A percentile compares a stretch with the other conserved stretches of the same genome.
Evolutionary conservation across 2,797 vertebrate genomes (phyloP).

Genomic region (Coranthus polyacanthus): DNA sequence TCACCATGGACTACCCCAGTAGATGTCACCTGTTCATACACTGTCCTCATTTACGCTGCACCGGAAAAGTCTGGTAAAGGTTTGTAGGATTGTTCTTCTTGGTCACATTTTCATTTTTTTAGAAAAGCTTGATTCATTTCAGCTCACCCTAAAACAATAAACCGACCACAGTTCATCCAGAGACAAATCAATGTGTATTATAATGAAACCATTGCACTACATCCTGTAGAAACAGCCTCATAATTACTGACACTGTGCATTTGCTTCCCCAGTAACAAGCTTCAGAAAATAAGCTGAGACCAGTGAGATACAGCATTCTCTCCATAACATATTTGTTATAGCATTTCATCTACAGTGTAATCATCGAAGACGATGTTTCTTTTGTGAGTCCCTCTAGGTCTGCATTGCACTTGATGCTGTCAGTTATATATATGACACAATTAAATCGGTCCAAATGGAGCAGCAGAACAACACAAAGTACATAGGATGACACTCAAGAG

Average conservation of each 20-base stretch:
- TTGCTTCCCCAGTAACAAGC: constrained; percentile 2
- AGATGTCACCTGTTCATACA: background rate
- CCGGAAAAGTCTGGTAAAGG: background rate
- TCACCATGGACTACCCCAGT: too few species aligned
- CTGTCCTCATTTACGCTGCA: background rate
- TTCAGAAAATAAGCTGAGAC: too few species aligned
- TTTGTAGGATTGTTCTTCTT: background rate
- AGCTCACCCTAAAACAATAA: background rate
- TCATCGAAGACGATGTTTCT: constrained; percentile 5
- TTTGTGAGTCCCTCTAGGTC: constrained; percentile 18
- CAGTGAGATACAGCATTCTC: background rate
- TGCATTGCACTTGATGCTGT: constrained; percentile 4
- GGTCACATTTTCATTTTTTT: background rate
- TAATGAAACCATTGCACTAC: constrained; percentile 5
- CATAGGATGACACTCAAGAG: constrained; percentile 40
- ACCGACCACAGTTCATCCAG: background rate
- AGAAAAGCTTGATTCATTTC: background rate
- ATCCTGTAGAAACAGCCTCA: constrained; percentile 4
- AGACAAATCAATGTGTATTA: constrained; percentile 9
- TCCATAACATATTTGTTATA: background rate
- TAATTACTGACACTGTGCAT: constrained; percentile 6
- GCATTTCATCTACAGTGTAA: background rate
- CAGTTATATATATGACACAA: constrained; percentile 42
- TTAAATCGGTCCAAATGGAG: constrained; percentile 44
- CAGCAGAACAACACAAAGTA: constrained; percentile 12